These are phyloP conservation scores for Xylocopa sonorina DNA, from an alignment of 1,140 invertebrate genomes.

Conservation along the genomic window DNA sequence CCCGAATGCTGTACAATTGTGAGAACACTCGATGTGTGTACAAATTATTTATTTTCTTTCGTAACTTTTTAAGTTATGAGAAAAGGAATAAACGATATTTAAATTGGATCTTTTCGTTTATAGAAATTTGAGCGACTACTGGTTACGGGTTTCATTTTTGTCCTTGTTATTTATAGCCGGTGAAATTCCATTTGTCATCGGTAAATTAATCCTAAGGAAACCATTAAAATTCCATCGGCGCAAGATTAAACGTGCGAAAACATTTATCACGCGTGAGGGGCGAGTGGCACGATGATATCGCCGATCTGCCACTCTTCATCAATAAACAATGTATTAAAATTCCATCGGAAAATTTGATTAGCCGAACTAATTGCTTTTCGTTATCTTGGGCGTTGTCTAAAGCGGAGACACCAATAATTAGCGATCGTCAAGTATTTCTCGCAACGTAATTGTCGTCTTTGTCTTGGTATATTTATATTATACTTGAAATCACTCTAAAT, in stretches of 20 bases:
- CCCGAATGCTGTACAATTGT: too few species aligned
- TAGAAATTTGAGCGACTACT: neutral
- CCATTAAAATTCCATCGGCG: constrained; percentile 26
- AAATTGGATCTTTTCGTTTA: too few species aligned
- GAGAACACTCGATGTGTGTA: too few species aligned
- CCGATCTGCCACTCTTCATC: constrained; percentile 14
- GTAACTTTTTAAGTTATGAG: too few species aligned
- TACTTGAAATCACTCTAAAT: too few species aligned
- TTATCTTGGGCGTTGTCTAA: neutral
- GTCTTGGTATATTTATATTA: too few species aligned
- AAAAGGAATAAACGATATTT: too few species aligned
- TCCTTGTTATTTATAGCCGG: too few species aligned
- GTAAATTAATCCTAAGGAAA: constrained; percentile 31
- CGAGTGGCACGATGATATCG: constrained; percentile 21
- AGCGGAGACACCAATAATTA: neutral
- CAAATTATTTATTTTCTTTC: too few species aligned
- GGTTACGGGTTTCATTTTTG: too few species aligned
- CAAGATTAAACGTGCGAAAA: constrained; percentile 30
- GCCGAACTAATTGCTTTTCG: constrained; percentile 6
- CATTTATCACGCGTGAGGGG: constrained; percentile 25
- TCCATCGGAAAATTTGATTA: constrained; percentile 11
- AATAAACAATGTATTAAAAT: constrained; percentile 33
- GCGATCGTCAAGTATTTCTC: too few species aligned
- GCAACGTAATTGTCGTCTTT: too few species aligned
- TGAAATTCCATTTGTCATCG: constrained; percentile 31